phyloP scores from a whole-genome alignment of 2,888 invertebrate genomes.

The Xanthorhoe designata region DNA sequence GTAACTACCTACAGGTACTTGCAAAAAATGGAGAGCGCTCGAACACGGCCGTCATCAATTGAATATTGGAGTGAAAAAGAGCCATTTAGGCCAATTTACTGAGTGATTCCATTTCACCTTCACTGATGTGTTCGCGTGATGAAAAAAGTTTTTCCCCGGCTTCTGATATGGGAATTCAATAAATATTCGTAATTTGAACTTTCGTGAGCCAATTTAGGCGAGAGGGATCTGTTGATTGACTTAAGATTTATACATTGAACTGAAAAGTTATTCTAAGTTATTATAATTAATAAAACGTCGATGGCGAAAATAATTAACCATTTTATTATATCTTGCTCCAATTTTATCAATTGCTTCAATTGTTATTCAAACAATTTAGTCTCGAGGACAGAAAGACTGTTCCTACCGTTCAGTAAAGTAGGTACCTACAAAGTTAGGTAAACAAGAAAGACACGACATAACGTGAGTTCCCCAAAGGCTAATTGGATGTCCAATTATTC shows the following conservation, averaged over 20 bases:
- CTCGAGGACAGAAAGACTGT: neutral
- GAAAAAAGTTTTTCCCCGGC: conserved; percentile 18
- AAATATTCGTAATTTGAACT: conserved; percentile 6
- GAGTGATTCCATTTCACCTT: conserved; percentile 39
- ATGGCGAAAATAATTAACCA: neutral
- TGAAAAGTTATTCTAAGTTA: neutral
- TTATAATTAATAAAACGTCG: neutral
- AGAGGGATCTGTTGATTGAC: neutral
- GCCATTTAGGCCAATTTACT: conserved; percentile 40
- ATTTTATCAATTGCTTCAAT: neutral
- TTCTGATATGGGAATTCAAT: conserved; percentile 5
- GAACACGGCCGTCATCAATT: conserved; percentile 35
- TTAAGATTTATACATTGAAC: neutral
- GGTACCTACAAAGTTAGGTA: conserved; percentile 11
- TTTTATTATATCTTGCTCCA: too few relatives aligned
- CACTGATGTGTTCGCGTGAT: conserved; percentile 21
- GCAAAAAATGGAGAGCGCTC: conserved; percentile 26
- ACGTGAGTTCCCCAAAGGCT: conserved; percentile 27
- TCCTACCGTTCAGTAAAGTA: neutral
- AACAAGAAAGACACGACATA: conserved; percentile 20
- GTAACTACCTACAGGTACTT: neutral
- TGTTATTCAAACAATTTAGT: neutral
- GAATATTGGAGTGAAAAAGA: conserved; percentile 41
- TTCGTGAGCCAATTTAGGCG: neutral
- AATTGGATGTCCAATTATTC: conserved; percentile 37